Base-by-base conservation (phyloP, 2,113 vertebrate genomes). In the Rallus limicola region DNA sequence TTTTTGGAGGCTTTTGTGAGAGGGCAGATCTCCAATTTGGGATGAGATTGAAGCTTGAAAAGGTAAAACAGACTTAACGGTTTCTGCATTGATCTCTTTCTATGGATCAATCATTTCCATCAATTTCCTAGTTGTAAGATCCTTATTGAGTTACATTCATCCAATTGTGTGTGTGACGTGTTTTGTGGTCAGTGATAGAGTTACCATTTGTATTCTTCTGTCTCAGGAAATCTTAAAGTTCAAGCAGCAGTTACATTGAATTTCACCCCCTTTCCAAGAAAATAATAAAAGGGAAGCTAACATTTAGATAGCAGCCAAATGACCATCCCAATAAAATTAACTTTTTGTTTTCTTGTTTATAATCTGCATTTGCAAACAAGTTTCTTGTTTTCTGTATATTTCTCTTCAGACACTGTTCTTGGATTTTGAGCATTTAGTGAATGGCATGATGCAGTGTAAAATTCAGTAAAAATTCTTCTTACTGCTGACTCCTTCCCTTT, bases 401-500 rank as follows among this genome's bases (percentile, higher is more conserved):
- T 94, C 11, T 69, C 34, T 78, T n/a, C 65, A 84, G 64, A 88
- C 10, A 7, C 11, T 80, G 16, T 55, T 81, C 63, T 55, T 77
- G 38, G 24, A 34, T 67, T 83, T 74, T 90, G 68, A 78, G 40
- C 36, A 56, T 64, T 83, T 93, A 75, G 17, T 52, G 72, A 86
- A 82, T 29, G 15, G 59, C 63, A 40, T 67, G n/a, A 33, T 84
- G 56, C 60, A 71, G 40, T 55, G 19, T 77, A 79, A 94, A 81
- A 78, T 70, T 70, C 92, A 28, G 29, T 67, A 42, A 26, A 36
- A 25, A 74, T 52, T 92, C 91, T 92, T 72, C 58, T 91, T 90
- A 62, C 11, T 86, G 63, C 67, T 94, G 90, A 85, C 40, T 86
- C 29, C 16, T 84, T 84, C 46, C 5, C 25, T 84, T 93, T 82